Conservation (phyloP, 1,140 invertebrate genomes). For the Propsilocerus akamusi region DNA sequence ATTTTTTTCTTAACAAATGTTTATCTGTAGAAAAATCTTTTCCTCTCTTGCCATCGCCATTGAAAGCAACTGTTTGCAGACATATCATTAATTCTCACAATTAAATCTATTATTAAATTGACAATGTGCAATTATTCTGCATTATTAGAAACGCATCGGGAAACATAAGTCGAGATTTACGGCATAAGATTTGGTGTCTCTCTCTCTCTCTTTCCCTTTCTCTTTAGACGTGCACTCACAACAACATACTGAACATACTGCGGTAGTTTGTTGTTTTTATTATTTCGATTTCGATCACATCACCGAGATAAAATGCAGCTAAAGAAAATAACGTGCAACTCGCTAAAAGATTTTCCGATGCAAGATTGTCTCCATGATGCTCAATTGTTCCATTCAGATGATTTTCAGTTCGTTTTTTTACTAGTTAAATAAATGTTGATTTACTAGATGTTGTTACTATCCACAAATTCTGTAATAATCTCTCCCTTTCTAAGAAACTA, state of each 20-base stretch:
- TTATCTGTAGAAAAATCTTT: too few relatives aligned
- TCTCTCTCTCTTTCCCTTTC: background rate
- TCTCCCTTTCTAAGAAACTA: background rate
- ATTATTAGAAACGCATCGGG: constrained; percentile 3
- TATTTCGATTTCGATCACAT: background rate
- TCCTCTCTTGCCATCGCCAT: too few relatives aligned
- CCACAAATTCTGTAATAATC: background rate
- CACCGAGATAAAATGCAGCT: too few relatives aligned
- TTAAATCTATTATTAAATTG: constrained; percentile 4
- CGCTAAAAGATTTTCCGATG: background rate
- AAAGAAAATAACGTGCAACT: background rate
- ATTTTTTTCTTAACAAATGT: too few relatives aligned
- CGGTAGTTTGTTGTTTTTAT: too few relatives aligned
- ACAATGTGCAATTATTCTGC: background rate
- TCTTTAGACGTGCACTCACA: too few relatives aligned
- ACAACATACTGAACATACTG: too few relatives aligned
- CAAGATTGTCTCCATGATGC: constrained; percentile 1
- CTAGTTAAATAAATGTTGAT: background rate
- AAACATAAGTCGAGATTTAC: constrained; percentile 1
- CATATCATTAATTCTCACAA: constrained; percentile 4
- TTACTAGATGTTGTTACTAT: background rate
- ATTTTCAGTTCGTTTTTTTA: background rate
- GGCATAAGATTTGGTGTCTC: background rate
- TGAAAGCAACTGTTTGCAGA: too few relatives aligned
- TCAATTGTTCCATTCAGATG: constrained; percentile 2